A percentile compares a stretch with the other conserved stretches of the same genome.
Conservation (phyloP, 1,140 invertebrate species). For the Lanistes nyassanus region DNA sequence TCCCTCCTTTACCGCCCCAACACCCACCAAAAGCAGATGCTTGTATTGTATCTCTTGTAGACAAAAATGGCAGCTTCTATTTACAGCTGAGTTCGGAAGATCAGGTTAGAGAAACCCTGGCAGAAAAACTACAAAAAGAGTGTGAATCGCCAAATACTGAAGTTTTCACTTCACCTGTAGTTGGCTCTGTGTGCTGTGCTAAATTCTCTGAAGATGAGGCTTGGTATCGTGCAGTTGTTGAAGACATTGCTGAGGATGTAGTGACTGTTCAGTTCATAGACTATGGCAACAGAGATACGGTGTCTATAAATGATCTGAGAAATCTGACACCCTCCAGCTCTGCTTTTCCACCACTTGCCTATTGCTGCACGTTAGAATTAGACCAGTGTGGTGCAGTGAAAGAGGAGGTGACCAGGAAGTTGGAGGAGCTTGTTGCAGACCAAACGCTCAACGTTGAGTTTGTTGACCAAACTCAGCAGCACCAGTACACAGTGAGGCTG, state of each 20-base stretch:
- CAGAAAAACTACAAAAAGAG: conserved; percentile 40
- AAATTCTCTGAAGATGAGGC: conserved; percentile 78
- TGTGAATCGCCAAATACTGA: conserved; percentile 24
- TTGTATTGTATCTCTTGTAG: conserved; percentile 44
- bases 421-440: conserved; percentile 82
- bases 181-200: conserved; percentile 76
- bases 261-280: conserved; percentile 73
- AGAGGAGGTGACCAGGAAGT: conserved; percentile 69
- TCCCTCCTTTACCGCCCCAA: conserved; percentile 25
- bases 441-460: conserved; percentile 66
- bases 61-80: conserved; percentile 66
- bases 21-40: conserved; percentile 26
- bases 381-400: conserved; percentile 1
- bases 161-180: conserved; percentile 16
- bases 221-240: conserved; percentile 84
- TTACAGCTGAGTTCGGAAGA: conserved; percentile 63
- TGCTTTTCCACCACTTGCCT: conserved; percentile 69
- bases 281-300: conserved; percentile 69
- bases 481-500: conserved; percentile 18
- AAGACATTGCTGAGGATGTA: conserved; percentile 73
- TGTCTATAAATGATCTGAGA: conserved; percentile 76
- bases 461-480: neutral
- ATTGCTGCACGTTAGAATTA: conserved; percentile 22
- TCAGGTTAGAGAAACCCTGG: conserved; percentile 70
- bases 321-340: conserved; percentile 75